A percentile compares a stretch with the other conserved stretches of the same genome.
phyloP scores from a whole-genome alignment of 2,113 vertebrate species.

The Phainopepla nitens region DNA sequence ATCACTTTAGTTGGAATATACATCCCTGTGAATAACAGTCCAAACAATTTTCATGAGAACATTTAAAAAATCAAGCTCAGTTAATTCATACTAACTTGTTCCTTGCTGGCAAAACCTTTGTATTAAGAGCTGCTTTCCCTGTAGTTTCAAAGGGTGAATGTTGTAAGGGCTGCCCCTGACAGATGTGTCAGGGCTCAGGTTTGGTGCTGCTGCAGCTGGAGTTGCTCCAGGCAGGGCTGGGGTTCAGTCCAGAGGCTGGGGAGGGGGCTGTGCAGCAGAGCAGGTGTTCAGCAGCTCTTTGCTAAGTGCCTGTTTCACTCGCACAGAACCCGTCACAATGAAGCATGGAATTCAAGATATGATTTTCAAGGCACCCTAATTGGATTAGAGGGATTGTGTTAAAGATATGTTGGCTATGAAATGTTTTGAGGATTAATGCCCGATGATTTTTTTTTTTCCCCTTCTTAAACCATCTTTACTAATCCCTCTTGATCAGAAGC shows the following conservation, averaged over 20 bases:
- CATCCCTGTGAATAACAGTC: neutral
- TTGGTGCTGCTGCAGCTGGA: neutral
- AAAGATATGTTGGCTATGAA: conserved; percentile 53
- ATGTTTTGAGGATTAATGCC: conserved; percentile 63
- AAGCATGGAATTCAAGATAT: conserved; percentile 27
- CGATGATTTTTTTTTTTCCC: conserved; percentile 3
- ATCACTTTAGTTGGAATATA: neutral
- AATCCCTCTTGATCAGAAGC: conserved; percentile 54
- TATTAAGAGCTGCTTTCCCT: neutral
- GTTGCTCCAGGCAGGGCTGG: neutral
- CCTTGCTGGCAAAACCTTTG: neutral
- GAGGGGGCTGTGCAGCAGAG: neutral
- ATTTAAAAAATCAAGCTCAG: neutral
- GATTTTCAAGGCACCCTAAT: conserved; percentile 56
- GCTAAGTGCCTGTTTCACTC: neutral
- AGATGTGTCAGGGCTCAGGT: accelerated
- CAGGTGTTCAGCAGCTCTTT: neutral
- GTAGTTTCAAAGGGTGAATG: neutral
- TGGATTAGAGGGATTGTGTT: conserved; percentile 68
- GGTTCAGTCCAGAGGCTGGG: accelerated
- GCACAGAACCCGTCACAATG: neutral
- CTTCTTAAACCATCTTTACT: conserved; percentile 43
- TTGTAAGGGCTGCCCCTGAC: accelerated
- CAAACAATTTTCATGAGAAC: neutral
- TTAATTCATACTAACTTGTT: neutral